A percentile compares a stretch with the other conserved stretches of the same genome.
Evolutionary conservation across 2,797 vertebrate species (phyloP).

Genomic region (Esox masquinongy): DNA sequence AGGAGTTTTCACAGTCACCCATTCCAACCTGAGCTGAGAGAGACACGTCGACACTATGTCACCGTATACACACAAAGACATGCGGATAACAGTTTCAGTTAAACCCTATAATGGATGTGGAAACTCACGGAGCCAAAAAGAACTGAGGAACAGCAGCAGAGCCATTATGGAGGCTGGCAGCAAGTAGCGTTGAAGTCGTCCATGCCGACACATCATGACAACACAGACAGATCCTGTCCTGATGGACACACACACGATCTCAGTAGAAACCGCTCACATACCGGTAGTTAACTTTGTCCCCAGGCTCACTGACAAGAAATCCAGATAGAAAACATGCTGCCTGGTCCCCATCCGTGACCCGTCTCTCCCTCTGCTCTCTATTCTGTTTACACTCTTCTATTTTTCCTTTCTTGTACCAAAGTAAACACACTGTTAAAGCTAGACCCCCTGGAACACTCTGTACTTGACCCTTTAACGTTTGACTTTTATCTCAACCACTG

Average conservation of each 20-base stretch:
- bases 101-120: neutral
- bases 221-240: neutral
- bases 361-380: neutral
- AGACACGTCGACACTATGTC: neutral
- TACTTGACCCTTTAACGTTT: neutral
- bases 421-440: neutral
- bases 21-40: conserved; percentile 1
- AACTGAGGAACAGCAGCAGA: conserved; percentile 7
- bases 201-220: neutral
- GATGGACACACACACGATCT: neutral
- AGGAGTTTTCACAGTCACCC: neutral
- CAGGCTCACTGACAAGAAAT: neutral
- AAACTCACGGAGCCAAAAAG: conserved; percentile 10
- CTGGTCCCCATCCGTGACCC: no score
- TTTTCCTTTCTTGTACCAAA: neutral
- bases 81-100: neutral
- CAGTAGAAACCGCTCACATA: neutral
- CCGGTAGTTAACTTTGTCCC: neutral
- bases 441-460: neutral
- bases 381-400: neutral
- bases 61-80: neutral
- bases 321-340: neutral
- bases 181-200: neutral
- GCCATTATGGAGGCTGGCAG: neutral
- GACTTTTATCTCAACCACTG: neutral